Evolutionary conservation across 2,113 vertebrate genomes (phyloP).

Genomic region (Chaenogobius annularis): DNA sequence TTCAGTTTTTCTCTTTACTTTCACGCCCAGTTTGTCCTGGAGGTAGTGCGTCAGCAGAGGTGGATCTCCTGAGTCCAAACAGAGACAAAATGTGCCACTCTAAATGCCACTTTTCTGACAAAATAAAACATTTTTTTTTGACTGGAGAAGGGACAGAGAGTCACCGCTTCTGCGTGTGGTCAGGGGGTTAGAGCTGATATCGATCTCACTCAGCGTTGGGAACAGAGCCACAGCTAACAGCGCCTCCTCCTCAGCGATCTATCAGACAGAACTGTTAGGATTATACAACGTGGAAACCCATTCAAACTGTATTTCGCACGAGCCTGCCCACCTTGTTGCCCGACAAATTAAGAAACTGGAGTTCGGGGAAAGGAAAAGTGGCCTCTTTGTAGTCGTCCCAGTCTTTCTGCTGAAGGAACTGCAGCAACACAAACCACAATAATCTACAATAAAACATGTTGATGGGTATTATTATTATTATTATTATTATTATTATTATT

Average conservation of each 20-base stretch:
- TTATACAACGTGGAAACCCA: neutral
- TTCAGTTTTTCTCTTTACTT: conserved; percentile 67
- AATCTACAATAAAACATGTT: neutral
- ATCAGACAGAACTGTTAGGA: conserved; percentile 39
- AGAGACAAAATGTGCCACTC: neutral
- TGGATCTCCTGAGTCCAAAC: conserved; percentile 70
- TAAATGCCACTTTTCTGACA: neutral
- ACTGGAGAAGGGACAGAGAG: neutral
- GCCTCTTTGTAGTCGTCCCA: conserved; percentile 31
- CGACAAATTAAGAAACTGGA: conserved; percentile 81
- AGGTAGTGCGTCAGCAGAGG: conserved; percentile 81
- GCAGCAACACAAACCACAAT: neutral
- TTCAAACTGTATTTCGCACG: neutral
- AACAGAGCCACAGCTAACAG: conserved; percentile 81
- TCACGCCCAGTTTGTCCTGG: conserved; percentile 79
- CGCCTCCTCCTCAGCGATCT: conserved; percentile 82
- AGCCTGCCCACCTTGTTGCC: conserved; percentile 80
- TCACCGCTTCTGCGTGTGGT: conserved; percentile 77
- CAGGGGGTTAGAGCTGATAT: conserved; percentile 84
- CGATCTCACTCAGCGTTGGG: conserved; percentile 78
- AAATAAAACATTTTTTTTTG: neutral
- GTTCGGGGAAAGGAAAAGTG: conserved; percentile 77
- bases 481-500: too few species aligned
- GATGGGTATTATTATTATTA: neutral
- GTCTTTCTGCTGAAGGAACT: conserved; percentile 2